A percentile compares a stretch with the other conserved stretches of the same genome.
phyloP scores from a whole-genome alignment of 2,113 vertebrate species.

The Serinus canaria region DNA sequence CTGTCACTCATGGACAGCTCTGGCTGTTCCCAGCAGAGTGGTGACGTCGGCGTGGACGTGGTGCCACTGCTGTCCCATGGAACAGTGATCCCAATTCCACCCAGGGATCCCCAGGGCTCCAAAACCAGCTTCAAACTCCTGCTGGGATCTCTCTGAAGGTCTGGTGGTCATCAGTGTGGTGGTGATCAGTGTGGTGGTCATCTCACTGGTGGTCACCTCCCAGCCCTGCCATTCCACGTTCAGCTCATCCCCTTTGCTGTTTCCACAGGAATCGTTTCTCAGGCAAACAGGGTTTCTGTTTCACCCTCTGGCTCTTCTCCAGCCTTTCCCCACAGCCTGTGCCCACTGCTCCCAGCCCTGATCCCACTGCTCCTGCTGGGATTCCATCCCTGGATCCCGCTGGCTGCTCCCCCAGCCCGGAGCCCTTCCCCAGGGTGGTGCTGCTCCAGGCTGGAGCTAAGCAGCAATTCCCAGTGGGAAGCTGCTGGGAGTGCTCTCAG shows the following conservation, averaged over 20 bases:
- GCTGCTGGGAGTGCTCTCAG: neutral
- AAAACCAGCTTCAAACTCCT: neutral
- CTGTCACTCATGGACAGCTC: accelerated
- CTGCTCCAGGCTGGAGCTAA: neutral
- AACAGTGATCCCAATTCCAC: neutral
- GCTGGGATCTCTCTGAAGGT: accelerated
- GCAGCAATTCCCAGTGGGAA: neutral
- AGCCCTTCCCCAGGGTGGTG: neutral
- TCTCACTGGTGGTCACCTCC: neutral
- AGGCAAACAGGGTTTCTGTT: neutral
- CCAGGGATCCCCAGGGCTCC: neutral
- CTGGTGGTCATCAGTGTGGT: neutral
- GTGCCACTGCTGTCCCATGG: neutral
- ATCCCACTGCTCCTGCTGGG: neutral
- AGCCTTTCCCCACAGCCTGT: neutral
- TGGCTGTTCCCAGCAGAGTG: accelerated
- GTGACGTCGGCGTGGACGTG: accelerated
- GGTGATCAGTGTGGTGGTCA: neutral
- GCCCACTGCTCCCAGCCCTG: neutral
- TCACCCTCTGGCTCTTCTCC: neutral
- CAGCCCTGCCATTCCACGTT: neutral
- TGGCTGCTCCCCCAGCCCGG: neutral
- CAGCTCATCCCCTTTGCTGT: neutral
- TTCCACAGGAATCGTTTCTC: neutral
- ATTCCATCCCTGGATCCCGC: neutral